Percentiles rank a stretch among this genome's conserved stretches.
phyloP scores from a whole-genome alignment of 2,797 vertebrate species.

The Eutrigla gurnardus region DNA sequence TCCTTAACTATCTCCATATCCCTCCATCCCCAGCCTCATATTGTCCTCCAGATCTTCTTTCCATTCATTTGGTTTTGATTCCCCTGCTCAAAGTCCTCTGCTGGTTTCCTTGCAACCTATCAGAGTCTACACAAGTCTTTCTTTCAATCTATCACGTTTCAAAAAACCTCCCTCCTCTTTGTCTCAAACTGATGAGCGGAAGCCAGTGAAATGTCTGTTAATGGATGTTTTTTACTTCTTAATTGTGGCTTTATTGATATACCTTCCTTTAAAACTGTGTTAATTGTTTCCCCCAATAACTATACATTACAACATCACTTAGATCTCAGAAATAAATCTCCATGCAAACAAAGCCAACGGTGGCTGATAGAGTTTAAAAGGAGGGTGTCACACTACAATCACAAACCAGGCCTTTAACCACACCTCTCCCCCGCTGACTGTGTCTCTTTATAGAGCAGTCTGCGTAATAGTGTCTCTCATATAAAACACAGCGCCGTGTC shows the following conservation, averaged over 20 bases:
- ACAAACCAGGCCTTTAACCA: constrained; percentile 63
- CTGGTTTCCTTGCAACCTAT: constrained; percentile 12
- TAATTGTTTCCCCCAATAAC: background rate
- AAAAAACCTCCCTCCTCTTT: background rate
- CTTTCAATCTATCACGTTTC: background rate
- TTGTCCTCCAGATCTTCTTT: constrained; percentile 47
- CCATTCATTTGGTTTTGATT: constrained; percentile 45
- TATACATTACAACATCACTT: background rate
- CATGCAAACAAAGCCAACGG: constrained; percentile 53
- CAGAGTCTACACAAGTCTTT: background rate
- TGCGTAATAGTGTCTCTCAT: constrained; percentile 74
- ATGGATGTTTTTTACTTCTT: background rate
- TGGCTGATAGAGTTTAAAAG: constrained; percentile 54
- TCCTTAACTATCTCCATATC: constrained; percentile 67
- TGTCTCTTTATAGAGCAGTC: constrained; percentile 75
- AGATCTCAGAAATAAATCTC: constrained; percentile 36
- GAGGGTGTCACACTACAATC: constrained; percentile 59
- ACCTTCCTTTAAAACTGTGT: background rate
- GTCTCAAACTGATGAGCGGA: constrained; percentile 10
- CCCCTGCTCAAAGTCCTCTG: constrained; percentile 3
- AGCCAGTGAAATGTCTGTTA: background rate
- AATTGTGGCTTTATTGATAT: constrained; percentile 3
- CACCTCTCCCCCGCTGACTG: constrained; percentile 63
- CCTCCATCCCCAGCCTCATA: constrained; percentile 71
- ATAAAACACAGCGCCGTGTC: constrained; percentile 78